phyloP scores from a whole-genome alignment of 2,113 vertebrate genomes.

The Osmerus mordax region DNA sequence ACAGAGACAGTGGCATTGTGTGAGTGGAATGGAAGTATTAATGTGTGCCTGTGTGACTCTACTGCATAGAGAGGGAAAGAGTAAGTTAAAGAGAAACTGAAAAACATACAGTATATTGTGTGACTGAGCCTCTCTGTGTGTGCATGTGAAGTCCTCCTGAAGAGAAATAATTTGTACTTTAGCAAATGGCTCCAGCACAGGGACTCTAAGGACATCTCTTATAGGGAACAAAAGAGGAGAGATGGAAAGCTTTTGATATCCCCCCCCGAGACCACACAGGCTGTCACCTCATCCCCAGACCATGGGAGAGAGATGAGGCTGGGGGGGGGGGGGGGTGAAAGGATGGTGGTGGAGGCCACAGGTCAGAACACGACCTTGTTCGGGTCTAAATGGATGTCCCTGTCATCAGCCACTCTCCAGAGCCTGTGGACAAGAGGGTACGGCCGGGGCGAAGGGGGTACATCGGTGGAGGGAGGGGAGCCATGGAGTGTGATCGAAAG shows the following conservation, averaged over 20 bases:
- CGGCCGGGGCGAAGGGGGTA: not conserved
- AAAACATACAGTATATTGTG: too few species aligned
- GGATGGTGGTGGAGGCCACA: slow-evolving; percentile 42
- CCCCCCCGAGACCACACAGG: slow-evolving; percentile 1
- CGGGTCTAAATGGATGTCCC: slow-evolving; percentile 51
- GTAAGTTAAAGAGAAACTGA: too few species aligned
- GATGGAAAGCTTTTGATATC: too few species aligned
- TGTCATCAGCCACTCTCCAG: slow-evolving; percentile 8
- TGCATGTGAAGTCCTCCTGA: too few species aligned
- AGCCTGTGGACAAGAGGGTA: too few species aligned
- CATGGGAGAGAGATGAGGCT: slow-evolving; percentile 17
- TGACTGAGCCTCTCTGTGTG: too few species aligned
- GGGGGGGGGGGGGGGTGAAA: slow-evolving; percentile 36
- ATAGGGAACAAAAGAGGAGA: slow-evolving; percentile 3
- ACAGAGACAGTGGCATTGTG: too few species aligned
- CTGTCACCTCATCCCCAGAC: slow-evolving; percentile 19
- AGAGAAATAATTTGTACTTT: not conserved
- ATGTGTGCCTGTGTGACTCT: too few species aligned
- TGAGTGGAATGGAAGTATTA: too few species aligned
- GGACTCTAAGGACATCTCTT: slow-evolving; percentile 4
- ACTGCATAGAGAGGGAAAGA: too few species aligned
- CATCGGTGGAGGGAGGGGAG: slow-evolving; percentile 12
- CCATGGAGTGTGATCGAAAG: slow-evolving; percentile 24
- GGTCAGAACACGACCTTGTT: slow-evolving; percentile 57
- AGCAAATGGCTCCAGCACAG: not conserved